Evolutionary conservation across 2,888 invertebrate genomes (phyloP).

Genomic region (Subacronicta megacephala): DNA sequence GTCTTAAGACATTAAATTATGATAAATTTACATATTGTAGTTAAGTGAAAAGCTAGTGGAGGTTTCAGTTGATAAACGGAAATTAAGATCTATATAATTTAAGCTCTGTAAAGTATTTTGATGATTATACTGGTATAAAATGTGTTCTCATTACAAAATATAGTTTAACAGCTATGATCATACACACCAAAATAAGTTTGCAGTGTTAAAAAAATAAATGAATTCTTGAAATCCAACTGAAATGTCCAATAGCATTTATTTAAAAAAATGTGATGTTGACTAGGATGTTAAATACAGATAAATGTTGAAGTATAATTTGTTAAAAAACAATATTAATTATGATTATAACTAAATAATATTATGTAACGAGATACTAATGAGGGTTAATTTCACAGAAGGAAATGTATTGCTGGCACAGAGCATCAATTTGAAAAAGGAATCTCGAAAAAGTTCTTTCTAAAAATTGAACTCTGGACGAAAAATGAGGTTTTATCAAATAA

Average conservation of each 20-base stretch:
- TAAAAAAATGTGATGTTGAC: constrained; percentile 86
- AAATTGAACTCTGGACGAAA: constrained; percentile 24
- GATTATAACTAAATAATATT: constrained; percentile 64
- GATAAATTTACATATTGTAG: constrained; percentile 56
- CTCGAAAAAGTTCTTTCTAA: constrained; percentile 14
- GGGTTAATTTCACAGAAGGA: constrained; percentile 55
- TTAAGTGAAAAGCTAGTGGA: constrained; percentile 49
- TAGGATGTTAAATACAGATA: constrained; percentile 79
- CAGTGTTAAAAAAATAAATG: background rate
- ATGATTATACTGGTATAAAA: background rate
- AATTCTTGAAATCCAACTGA: constrained; percentile 14
- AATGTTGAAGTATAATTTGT: constrained; percentile 85
- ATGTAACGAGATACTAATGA: constrained; percentile 61
- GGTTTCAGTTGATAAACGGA: constrained; percentile 37
- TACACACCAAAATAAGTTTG: background rate
- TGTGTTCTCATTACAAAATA: background rate
- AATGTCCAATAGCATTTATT: constrained; percentile 66
- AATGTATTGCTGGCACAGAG: constrained; percentile 28
- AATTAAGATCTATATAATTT: background rate
- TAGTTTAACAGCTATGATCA: background rate
- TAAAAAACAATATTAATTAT: constrained; percentile 73
- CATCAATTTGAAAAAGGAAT: constrained; percentile 29
- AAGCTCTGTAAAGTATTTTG: no score
- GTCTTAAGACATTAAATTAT: constrained; percentile 57
- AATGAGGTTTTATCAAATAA: constrained; percentile 36